Evolutionary conservation across 1,140 invertebrate genomes (phyloP).

Genomic region (Drosophila novamexicana): DNA sequence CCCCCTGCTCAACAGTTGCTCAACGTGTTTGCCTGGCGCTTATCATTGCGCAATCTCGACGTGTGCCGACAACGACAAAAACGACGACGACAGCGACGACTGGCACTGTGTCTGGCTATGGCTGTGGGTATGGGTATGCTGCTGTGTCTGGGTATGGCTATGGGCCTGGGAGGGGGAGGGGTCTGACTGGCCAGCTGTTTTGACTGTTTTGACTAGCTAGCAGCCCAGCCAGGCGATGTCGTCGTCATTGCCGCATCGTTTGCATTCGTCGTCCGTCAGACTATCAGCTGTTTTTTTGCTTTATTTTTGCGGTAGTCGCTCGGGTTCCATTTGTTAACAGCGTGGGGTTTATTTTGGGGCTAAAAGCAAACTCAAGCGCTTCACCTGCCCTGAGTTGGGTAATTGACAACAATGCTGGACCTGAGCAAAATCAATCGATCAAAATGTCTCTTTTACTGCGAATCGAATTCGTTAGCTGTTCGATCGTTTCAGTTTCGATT

Average conservation of each 20-base stretch:
- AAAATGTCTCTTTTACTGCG: slow-evolving; percentile 6
- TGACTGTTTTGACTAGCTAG: slow-evolving; percentile 21
- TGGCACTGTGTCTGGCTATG: slow-evolving; percentile 3
- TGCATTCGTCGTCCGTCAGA: slow-evolving; percentile 1
- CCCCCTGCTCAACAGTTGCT: slow-evolving; percentile 13
- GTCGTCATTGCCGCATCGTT: background rate
- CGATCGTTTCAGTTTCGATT: background rate
- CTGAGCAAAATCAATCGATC: background rate
- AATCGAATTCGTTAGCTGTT: slow-evolving; percentile 5
- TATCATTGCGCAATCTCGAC: slow-evolving; percentile 31
- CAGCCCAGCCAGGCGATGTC: background rate
- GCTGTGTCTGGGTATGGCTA: slow-evolving; percentile 6
- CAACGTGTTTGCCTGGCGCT: slow-evolving; percentile 41
- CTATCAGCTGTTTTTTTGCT: slow-evolving; percentile 31
- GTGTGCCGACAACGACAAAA: slow-evolving; percentile 13
- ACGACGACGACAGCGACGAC: background rate
- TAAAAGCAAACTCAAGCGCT: slow-evolving; percentile 10
- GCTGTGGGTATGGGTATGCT: background rate
- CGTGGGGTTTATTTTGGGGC: slow-evolving; percentile 1
- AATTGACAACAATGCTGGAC: slow-evolving; percentile 4
- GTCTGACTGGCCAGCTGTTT: slow-evolving; percentile 13
- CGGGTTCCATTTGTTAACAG: slow-evolving; percentile 2
- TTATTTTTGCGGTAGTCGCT: background rate
- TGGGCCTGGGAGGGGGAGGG: slow-evolving; percentile 1
- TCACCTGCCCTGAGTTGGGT: slow-evolving; percentile 5